phyloP scores from a whole-genome alignment of 1,140 invertebrate species.

The Drosophila neocordata region DNA sequence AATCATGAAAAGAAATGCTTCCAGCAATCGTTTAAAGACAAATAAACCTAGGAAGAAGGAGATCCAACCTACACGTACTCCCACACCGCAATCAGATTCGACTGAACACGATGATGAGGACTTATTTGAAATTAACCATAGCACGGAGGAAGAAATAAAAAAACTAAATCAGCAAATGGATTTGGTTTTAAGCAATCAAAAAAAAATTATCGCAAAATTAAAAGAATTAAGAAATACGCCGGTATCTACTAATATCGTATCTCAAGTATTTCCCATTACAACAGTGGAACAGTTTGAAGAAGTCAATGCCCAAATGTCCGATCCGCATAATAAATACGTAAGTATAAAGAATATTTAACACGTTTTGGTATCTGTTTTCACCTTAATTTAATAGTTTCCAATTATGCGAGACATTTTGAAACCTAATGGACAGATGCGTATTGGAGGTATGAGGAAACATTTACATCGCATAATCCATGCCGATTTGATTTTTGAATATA shows the following conservation, averaged over 20 bases:
- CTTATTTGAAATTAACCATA: neutral
- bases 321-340: constrained; percentile 31
- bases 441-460: constrained; percentile 28
- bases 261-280: constrained; percentile 30
- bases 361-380: neutral
- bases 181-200: constrained; percentile 29
- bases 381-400: neutral
- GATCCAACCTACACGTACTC: neutral
- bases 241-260: neutral
- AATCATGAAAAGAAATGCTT: neutral
- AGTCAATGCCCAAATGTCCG: constrained; percentile 34
- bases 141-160: constrained; percentile 29
- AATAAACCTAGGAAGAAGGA: neutral
- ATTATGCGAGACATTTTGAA: constrained; percentile 29
- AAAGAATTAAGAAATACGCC: neutral
- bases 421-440: constrained; percentile 14
- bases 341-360: neutral
- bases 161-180: constrained; percentile 39
- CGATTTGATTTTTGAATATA: constrained; percentile 31
- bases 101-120: neutral
- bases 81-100: neutral
- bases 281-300: constrained; percentile 25
- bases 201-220: constrained; percentile 27
- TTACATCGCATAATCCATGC: constrained; percentile 33
- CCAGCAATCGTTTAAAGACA: neutral